phyloP scores from a whole-genome alignment of 2,797 vertebrate genomes.

The Neosilurus hyrtlii region DNA sequence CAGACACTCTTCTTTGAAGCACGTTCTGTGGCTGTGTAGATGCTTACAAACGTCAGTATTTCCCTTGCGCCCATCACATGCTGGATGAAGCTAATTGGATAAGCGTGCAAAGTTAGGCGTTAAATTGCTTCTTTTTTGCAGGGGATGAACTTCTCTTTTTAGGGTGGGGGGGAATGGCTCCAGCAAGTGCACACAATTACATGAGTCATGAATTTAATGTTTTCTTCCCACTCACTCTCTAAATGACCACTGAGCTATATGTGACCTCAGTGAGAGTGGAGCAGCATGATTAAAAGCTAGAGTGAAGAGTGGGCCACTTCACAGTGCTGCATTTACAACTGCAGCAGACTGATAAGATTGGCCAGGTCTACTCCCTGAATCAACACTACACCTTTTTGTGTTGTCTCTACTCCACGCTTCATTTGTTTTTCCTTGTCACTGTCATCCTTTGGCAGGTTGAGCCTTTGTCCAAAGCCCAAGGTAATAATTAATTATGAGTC shows the following conservation, averaged over 20 bases:
- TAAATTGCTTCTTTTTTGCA: slow-evolving; percentile 68
- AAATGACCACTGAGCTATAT: slow-evolving; percentile 65
- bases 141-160: slow-evolving; percentile 64
- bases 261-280: slow-evolving; percentile 48
- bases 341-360: slow-evolving; percentile 38
- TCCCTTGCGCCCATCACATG: slow-evolving; percentile 67
- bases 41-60: slow-evolving; percentile 60
- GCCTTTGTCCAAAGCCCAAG: slow-evolving; percentile 49
- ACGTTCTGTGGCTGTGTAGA: slow-evolving; percentile 25
- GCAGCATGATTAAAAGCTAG: slow-evolving; percentile 40
- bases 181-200: slow-evolving; percentile 68
- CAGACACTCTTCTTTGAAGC: slow-evolving; percentile 22
- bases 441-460: slow-evolving; percentile 46
- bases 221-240: slow-evolving; percentile 71
- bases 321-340: slow-evolving; percentile 32
- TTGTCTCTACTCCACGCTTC: slow-evolving; percentile 20
- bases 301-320: slow-evolving; percentile 31
- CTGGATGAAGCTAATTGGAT: slow-evolving; percentile 78
- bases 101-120: slow-evolving; percentile 74
- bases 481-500: slow-evolving; percentile 75
- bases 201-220: slow-evolving; percentile 76
- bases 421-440: slow-evolving; percentile 49
- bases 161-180: slow-evolving; percentile 65
- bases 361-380: slow-evolving; percentile 23
- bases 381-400: slow-evolving; percentile 26